Conservation (phyloP, 1,140 invertebrate genomes). For the Rhagoletis pomonella region DNA sequence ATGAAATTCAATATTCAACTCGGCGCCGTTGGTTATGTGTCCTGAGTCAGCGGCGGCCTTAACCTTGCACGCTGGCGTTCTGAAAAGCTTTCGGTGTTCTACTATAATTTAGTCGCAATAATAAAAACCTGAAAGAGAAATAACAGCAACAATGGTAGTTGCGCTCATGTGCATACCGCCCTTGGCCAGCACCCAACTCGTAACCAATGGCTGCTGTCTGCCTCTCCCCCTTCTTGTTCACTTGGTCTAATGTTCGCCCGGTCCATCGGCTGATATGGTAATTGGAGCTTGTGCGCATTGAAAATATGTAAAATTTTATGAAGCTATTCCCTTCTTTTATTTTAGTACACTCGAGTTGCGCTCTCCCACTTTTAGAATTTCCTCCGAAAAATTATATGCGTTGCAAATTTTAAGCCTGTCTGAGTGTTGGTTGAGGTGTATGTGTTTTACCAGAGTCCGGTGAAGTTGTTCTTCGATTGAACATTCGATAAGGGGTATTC, state of each 20-base stretch:
- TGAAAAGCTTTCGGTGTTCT: background rate
- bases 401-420: background rate
- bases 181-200: background rate
- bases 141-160: background rate
- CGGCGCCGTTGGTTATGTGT: background rate
- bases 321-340: background rate
- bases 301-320: background rate
- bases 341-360: background rate
- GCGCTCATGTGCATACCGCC: conserved; percentile 4
- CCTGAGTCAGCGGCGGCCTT: background rate
- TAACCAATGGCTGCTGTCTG: background rate
- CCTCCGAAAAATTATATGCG: background rate
- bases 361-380: background rate
- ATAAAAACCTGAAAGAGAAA: background rate
- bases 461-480: background rate
- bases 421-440: background rate
- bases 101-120: background rate
- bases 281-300: background rate
- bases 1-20: conserved; percentile 36
- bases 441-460: background rate
- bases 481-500: too few relatives aligned
- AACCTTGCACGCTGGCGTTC: background rate
- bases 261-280: background rate
- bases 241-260: background rate
- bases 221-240: background rate